phyloP scores from a whole-genome alignment of 2,113 vertebrate genomes.

The Anser brachyrhynchus region DNA sequence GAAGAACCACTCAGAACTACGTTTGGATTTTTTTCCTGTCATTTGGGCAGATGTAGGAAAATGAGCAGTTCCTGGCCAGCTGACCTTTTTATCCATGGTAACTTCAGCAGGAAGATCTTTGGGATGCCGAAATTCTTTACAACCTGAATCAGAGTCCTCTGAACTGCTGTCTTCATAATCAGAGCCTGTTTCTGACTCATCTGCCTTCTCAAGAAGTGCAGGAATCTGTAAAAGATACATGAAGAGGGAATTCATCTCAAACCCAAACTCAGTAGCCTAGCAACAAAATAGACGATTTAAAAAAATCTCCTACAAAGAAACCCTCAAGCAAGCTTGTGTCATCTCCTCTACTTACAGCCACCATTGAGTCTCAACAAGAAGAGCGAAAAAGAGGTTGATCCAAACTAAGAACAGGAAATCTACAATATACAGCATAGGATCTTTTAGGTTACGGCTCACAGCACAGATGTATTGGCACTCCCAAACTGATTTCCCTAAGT shows the following conservation, averaged over 20 bases:
- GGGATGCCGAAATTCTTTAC: constrained; percentile 63
- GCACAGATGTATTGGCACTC: not conserved
- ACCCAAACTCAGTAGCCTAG: not conserved
- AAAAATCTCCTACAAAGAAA: not conserved
- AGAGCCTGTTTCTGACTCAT: constrained; percentile 38
- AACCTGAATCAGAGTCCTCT: constrained; percentile 53
- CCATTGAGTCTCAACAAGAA: not conserved
- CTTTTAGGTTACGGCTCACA: not conserved
- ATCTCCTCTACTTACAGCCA: not conserved
- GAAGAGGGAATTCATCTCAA: not conserved
- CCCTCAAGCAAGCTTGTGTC: not conserved
- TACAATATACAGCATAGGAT: not conserved
- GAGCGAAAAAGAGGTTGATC: not conserved
- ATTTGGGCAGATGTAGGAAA: not conserved
- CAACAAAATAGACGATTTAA: not conserved
- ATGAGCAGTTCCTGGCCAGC: not conserved
- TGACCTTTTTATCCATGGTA: constrained; percentile 87
- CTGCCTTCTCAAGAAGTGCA: constrained; percentile 83
- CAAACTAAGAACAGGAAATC: not conserved
- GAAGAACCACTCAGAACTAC: not conserved
- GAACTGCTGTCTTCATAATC: constrained; percentile 71
- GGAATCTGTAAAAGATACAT: constrained; percentile 83
- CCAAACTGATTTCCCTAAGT: not conserved
- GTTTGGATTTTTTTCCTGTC: not conserved
- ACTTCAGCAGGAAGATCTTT: constrained; percentile 58